phyloP scores from a whole-genome alignment of 2,888 invertebrate genomes.

The Sceliomorpha sp. region DNA sequence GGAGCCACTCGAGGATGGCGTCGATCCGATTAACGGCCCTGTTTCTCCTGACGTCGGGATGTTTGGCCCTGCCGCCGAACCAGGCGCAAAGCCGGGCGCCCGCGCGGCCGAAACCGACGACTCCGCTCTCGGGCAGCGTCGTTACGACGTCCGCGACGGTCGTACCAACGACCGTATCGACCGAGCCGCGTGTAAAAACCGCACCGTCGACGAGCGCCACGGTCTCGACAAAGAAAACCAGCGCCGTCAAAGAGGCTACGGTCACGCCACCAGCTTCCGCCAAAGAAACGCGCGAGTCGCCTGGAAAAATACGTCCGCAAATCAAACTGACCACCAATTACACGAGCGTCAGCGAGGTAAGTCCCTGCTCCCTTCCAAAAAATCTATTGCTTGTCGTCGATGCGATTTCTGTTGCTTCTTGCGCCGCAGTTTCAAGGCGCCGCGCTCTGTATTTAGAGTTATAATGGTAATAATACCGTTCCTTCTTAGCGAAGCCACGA shows the following conservation, averaged over 20 bases:
- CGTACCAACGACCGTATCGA: constrained; percentile 43
- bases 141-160: constrained; percentile 75
- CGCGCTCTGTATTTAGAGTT: too few relatives aligned
- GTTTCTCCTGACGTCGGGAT: constrained; percentile 58
- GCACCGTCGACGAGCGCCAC: constrained; percentile 67
- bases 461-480: too few relatives aligned
- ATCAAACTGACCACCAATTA: constrained; percentile 77
- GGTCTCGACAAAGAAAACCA: constrained; percentile 67
- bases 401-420: neutral
- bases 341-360: constrained; percentile 76
- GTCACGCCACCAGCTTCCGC: constrained; percentile 64
- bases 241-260: constrained; percentile 57
- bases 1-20: constrained; percentile 59
- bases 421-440: too few relatives aligned
- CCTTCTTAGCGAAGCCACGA: too few relatives aligned
- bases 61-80: constrained; percentile 64
- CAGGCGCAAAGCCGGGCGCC: constrained; percentile 54
- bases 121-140: constrained; percentile 70
- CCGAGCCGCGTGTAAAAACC: constrained; percentile 57
- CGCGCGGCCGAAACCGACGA: constrained; percentile 64
- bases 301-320: constrained; percentile 77
- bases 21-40: constrained; percentile 51
- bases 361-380: constrained; percentile 35
- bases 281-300: constrained; percentile 76
- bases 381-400: neutral